Base-by-base conservation (phyloP, 2,797 vertebrate species). In the Cossypha caffra region DNA sequence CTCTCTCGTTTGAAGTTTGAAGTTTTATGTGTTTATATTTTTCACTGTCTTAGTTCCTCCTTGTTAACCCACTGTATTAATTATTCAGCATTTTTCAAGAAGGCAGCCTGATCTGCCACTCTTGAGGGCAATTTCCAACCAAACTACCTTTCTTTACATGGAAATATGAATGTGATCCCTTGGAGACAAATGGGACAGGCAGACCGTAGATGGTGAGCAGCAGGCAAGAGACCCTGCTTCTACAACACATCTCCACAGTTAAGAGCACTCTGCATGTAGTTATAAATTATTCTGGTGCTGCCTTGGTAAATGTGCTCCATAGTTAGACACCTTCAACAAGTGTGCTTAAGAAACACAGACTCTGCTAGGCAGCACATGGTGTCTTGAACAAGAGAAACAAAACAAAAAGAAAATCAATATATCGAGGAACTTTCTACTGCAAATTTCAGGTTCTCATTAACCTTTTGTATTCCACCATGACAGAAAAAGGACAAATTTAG, bases 361-460 rank as follows among this genome's bases (percentile, higher is more conserved):
- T 54, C 67, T 90, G 35, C 40, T 47, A 84, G 24, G 52, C 42
- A 77, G 57, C 10, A 63, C 9, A 66, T 26, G 19, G 17, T 54
- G 51, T 73, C 69, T 90, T n/a, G 76, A 73, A 67, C 12, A 91
- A 87, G 26, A 25, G 42, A 31, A 45, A 43, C 40, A 50, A 58
- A 42, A 43, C 17, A 43, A 43, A 93, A 45, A 43, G 13, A 42
- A 48, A 84, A 93, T 78, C 93, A 82, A 61, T 87, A 73, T 61
- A 73, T 75, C 37, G 71, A 61, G 57, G 37, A 62, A 86, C 16
- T 68, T 86, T 82, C 54, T 88, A 42, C 52, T 83, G 40, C 74
- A 95, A 82, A 59, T 59, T 93, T 76, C n/a, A 59, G 54, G 29
- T 94, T 79, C 40, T 77, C 45, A 47, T 95, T 96, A 94, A 95